Base-by-base conservation (phyloP, 2,797 vertebrate species). In the Rhabdomys pumilio region DNA sequence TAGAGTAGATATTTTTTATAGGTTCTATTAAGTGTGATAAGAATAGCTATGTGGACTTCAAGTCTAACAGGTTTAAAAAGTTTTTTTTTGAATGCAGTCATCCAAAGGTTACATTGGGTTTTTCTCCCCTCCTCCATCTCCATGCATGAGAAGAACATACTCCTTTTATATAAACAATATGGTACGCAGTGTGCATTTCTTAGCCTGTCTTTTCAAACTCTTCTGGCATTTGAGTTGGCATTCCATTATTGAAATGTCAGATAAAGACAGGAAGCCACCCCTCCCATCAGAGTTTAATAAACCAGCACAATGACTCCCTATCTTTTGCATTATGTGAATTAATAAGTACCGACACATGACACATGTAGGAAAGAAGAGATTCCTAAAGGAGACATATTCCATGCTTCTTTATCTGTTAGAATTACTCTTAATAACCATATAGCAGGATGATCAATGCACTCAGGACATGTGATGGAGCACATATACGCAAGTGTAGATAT, bases 191-290 rank as follows among this genome's bases (percentile, higher is more conserved):
- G 55, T 90, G 72, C 11, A 85, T 91, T 96, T 86, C 79, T 88
- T 50, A 90, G 57, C 91, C 72, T 89, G 50, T 93, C 81, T 86
- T 96, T 95, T 96, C 29, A 80, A 77, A 89, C 34, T 84, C 94
- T 8, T 79, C 2, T 97, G 95, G 55, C 85, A 96, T 92, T 97
- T 95, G 72, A 97, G 96, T 59, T 93, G 83, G 80, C 79, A 50
- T 95, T 88, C 72, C 89, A 19, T 89, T 93, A 93, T 90, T 86
- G 76, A 96, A 97, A 95, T 96, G 76, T 96, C 92, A 97, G 50
- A 65, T 90, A 95, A 93, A 83, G 65, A 95, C 34, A 93, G 34
- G 61, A 92, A 95, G 31, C 47, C 59, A 44, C 20, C 12, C 88
- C 13, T 29, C 22, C 29, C 53, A 57, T 83, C 24, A 9, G 6